Percentiles rank a stretch among this genome's conserved stretches.
Evolutionary conservation across 2,888 invertebrate genomes (phyloP).

Genomic region (Drosophila kuntzei): DNA sequence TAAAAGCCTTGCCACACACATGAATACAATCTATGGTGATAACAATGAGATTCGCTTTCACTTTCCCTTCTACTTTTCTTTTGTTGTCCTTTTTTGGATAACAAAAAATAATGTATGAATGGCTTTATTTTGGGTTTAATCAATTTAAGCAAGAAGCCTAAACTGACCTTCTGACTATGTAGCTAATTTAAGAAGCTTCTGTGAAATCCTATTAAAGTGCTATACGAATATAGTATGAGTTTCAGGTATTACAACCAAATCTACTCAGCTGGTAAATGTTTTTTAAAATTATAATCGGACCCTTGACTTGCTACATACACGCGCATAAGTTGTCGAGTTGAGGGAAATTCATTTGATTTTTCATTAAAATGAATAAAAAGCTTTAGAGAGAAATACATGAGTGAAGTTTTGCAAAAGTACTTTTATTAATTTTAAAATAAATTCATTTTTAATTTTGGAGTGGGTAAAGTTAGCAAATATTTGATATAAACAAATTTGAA

Average conservation of each 20-base stretch:
- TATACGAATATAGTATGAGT: not conserved
- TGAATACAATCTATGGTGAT: slow-evolving; percentile 19
- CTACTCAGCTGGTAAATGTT: slow-evolving; percentile 9
- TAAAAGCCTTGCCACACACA: slow-evolving; percentile 19
- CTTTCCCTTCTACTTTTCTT: not conserved
- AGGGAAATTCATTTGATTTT: slow-evolving; percentile 44
- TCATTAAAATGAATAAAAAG: slow-evolving; percentile 15
- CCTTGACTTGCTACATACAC: slow-evolving; percentile 2
- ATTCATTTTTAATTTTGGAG: too few species aligned
- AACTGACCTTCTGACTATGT: not conserved
- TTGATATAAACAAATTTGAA: too few species aligned
- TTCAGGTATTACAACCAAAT: slow-evolving; percentile 5
- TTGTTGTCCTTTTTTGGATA: slow-evolving; percentile 16
- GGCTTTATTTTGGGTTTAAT: slow-evolving; percentile 26
- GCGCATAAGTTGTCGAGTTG: slow-evolving; percentile 6
- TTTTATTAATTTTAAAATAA: too few species aligned
- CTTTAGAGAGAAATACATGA: not conserved
- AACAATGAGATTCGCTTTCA: slow-evolving; percentile 35
- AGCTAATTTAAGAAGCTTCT: slow-evolving; percentile 29
- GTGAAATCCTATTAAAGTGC: slow-evolving; percentile 25
- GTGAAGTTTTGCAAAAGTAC: too few species aligned
- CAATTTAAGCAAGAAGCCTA: slow-evolving; percentile 18
- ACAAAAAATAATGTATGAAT: slow-evolving; percentile 6
- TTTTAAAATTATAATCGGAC: slow-evolving; percentile 5
- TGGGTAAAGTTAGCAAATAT: too few species aligned